phyloP scores from a whole-genome alignment of 1,140 invertebrate genomes.

The Pararge aegeria region DNA sequence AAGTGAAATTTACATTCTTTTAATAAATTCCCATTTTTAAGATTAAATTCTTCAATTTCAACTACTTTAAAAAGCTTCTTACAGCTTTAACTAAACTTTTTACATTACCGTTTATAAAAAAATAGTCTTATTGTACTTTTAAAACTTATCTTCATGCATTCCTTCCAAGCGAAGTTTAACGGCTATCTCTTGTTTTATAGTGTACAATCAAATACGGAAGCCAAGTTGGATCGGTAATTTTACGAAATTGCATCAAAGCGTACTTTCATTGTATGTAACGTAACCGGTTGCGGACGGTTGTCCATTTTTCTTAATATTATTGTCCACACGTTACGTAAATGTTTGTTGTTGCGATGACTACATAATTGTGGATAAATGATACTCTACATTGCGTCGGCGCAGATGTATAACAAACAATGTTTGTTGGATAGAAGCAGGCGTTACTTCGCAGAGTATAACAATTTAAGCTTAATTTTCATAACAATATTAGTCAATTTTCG shows the following conservation, averaged over 20 bases:
- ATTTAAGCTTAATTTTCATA: too few species aligned
- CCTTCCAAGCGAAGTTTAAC: neutral
- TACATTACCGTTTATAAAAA: too few species aligned
- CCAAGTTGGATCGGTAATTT: slow-evolving; percentile 23
- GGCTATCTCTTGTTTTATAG: neutral
- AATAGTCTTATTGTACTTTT: too few species aligned
- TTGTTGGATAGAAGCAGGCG: too few species aligned
- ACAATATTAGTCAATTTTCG: too few species aligned
- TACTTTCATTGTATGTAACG: slow-evolving; percentile 36
- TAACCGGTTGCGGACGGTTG: slow-evolving; percentile 24
- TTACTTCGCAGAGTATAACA: too few species aligned
- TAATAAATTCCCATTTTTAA: too few species aligned
- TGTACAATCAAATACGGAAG: slow-evolving; percentile 6
- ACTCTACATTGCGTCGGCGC: slow-evolving; percentile 27
- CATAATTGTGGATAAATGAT: slow-evolving; percentile 11
- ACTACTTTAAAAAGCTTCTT: too few species aligned
- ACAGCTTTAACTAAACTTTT: too few species aligned
- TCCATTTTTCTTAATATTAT: slow-evolving; percentile 26
- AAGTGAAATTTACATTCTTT: too few species aligned
- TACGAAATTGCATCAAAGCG: slow-evolving; percentile 38
- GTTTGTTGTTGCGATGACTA: slow-evolving; percentile 36
- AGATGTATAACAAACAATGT: neutral
- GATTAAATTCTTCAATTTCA: too few species aligned
- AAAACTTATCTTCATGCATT: too few species aligned
- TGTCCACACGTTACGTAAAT: slow-evolving; percentile 31